Evolutionary conservation across 2,797 vertebrate species (phyloP).

Genomic region (Harpagifer antarcticus): DNA sequence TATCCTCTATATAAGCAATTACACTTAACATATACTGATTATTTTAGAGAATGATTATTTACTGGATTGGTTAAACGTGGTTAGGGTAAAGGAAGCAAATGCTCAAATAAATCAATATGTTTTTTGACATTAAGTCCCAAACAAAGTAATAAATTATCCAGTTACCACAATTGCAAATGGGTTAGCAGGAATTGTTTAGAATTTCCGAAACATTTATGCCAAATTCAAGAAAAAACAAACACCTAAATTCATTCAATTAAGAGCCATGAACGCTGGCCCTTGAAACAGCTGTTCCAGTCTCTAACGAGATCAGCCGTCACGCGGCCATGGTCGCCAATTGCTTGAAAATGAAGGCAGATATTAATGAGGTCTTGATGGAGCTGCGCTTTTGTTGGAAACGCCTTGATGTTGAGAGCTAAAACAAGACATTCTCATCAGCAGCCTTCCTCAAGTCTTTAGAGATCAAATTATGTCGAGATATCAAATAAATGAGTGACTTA

Average conservation of each 20-base stretch:
- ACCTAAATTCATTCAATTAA: conserved; percentile 37
- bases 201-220: neutral
- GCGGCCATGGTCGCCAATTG: conserved; percentile 62
- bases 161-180: neutral
- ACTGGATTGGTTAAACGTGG: neutral
- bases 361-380: conserved; percentile 77
- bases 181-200: neutral
- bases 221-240: conserved; percentile 1
- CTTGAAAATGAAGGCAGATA: conserved; percentile 68
- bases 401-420: conserved; percentile 74
- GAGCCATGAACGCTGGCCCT: conserved; percentile 32
- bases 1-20: neutral
- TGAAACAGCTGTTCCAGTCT: conserved; percentile 57
- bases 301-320: conserved; percentile 73
- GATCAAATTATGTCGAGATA: conserved; percentile 79
- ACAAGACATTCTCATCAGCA: conserved; percentile 69
- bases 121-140: neutral
- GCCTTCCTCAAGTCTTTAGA: conserved; percentile 74
- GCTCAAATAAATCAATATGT: neutral
- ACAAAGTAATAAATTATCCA: neutral
- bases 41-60: neutral
- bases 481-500: conserved; percentile 78
- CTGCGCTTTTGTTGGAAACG: conserved; percentile 61
- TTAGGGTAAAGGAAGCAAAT: too few relatives aligned
- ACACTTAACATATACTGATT: neutral